Base-by-base conservation (phyloP, 1,140 invertebrate genomes). In the Drosophila azteca region DNA sequence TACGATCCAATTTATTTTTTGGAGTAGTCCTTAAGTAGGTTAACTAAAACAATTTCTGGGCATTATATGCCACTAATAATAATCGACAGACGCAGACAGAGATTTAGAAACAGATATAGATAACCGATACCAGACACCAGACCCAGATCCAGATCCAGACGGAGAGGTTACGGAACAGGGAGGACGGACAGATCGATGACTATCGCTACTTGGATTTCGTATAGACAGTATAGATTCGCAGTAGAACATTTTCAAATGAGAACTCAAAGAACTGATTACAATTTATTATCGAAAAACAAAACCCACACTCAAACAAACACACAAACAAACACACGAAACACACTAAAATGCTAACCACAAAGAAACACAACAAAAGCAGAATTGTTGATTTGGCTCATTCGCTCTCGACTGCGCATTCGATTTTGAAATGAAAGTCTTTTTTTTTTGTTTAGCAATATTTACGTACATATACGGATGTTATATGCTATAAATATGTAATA, bases 221-320 rank as follows among this genome's bases (percentile, higher is more conserved):
- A 9, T 31, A 9, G 31, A 9, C 8, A 20, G 17, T 20, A 20
- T 20, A 20, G 17, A 31, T 31, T 31, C 9, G 31, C 31, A 31
- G 53, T 76, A 46, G 44, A 70, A 55, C 46, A 53, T 59, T 77
- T 53, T 66, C 57, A 49, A 74, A 70, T 68, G 80, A 83, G 80
- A 83, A 87, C 82, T 87, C 81, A 85, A 85, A 87, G 83, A 87
- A 87, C 82, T 87, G 79, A 88, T 79, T 82, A 87, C 75, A 87
- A 82, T 52, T 29, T 67, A 58, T 74, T 77, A 68, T 73, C 15
- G 44, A 74, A 61, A 48, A 61, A 48, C 24, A 55, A 58, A 51
- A 54, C 26, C 31, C 7, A 17, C 17, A 68, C 31, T 31, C 31
- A 31, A 31, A 31, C 29, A 31, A 39, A 39, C 35, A 39, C 35